Evolutionary conservation across 1,140 invertebrate genomes (phyloP).

Genomic region (Stratiolaelaps scimitus): DNA sequence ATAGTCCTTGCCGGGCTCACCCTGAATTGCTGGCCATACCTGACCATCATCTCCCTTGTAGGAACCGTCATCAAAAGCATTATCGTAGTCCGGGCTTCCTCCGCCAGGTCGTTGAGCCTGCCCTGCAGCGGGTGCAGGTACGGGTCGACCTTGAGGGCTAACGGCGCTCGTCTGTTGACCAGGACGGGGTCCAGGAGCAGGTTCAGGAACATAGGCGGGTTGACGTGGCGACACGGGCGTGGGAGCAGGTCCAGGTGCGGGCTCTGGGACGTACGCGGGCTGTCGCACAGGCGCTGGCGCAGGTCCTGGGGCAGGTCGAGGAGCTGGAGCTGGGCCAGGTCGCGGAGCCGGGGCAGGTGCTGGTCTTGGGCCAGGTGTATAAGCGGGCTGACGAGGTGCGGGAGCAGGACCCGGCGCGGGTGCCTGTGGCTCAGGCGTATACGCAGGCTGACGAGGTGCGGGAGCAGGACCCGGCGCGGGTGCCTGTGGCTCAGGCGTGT

Average conservation of each 20-base stretch:
- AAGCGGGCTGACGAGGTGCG: not conserved
- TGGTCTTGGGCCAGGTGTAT: not conserved
- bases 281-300: not conserved
- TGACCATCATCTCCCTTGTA: conserved; percentile 25
- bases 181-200: not conserved
- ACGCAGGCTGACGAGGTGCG: not conserved
- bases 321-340: not conserved
- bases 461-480: not conserved
- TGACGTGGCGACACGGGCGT: not conserved
- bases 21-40: conserved; percentile 34
- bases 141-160: not conserved
- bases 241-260: not conserved
- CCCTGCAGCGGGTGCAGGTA: not conserved
- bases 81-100: not conserved
- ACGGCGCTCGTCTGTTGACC: not conserved
- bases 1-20: conserved; percentile 44
- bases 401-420: not conserved
- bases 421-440: not conserved
- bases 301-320: not conserved
- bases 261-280: not conserved
- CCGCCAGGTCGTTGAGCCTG: not conserved
- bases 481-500: not conserved
- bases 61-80: conserved; percentile 6
- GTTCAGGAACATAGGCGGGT: not conserved
- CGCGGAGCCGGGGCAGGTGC: conserved; percentile 1